Percentiles rank a stretch among this genome's conserved stretches.
These are phyloP conservation scores for Cremastobaeus sp. DNA, from an alignment of 2,888 invertebrate species.

Conservation along the genomic window DNA sequence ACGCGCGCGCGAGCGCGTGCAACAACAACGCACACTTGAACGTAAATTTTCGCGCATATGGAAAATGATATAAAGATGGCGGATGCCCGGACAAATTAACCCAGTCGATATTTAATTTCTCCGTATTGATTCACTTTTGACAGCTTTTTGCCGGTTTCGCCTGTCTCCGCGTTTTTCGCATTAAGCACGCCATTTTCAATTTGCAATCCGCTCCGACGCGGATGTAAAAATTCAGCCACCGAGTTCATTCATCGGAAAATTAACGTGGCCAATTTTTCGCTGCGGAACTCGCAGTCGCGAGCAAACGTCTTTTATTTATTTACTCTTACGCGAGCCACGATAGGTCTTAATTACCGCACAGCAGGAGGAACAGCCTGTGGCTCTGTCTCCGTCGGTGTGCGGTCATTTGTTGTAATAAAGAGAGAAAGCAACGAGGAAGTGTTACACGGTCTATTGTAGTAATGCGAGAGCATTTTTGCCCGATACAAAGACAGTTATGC, in stretches of 20 bases:
- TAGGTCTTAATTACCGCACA: conserved; percentile 44
- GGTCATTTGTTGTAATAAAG: conserved; percentile 9
- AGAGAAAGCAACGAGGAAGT: conserved; percentile 37
- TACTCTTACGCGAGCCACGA: conserved; percentile 16
- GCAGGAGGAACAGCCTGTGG: conserved; percentile 16
- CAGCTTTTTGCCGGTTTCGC: conserved; percentile 12
- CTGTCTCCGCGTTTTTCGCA: neutral
- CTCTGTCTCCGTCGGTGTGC: conserved; percentile 13
- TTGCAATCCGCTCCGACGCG: neutral
- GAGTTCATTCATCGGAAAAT: neutral
- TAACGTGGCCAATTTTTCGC: conserved; percentile 13
- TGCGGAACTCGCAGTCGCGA: too few species aligned
- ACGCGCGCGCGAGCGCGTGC: conserved; percentile 29
- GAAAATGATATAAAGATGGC: conserved; percentile 58
- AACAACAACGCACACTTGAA: conserved; percentile 30
- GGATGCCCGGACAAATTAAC: conserved; percentile 43
- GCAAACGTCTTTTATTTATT: conserved; percentile 7
- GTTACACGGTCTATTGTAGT: conserved; percentile 45
- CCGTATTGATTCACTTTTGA: conserved; percentile 25
- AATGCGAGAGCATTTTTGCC: conserved; percentile 35
- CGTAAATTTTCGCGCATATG: conserved; percentile 52
- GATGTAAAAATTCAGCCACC: neutral
- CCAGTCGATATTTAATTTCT: conserved; percentile 50
- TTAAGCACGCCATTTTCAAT: conserved; percentile 6
- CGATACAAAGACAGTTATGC: conserved; percentile 48